Evolutionary conservation across 2,113 vertebrate species (phyloP), one percentile per base, ranked within the genome.

Genomic region (Tor tambroides): DNA sequence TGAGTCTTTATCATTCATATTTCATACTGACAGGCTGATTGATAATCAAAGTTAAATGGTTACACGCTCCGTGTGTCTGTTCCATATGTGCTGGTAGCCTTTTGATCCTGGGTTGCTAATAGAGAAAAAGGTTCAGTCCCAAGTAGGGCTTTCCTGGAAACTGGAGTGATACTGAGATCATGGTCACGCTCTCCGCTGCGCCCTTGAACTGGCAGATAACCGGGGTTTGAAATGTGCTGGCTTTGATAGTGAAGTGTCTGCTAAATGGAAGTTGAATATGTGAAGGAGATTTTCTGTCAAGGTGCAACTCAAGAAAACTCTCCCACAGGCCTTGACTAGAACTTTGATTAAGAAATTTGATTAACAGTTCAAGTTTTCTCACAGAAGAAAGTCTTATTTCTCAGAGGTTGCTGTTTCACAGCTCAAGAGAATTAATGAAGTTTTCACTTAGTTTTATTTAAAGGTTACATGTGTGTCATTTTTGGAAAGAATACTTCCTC

Each of bases 1-100:
- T 63, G 59, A 56, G 35, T 80, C 51, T 88, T 72, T 46, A 80
- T 85, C 87, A 80, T 75, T 84, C 54, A 67, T 84, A 85, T 80
- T 82, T 75, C 69, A 67, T 82, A 26, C 49, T 35, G 54, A 88
- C 84, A 69, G 77, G 67, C 78, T 80, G 84, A 88, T 59, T 63
- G 69, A 81, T 75, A 81, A 85, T 81, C 78, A 46, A 76, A 81
- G 28, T 51, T 38, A 67, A 67, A 82, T 28, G 79, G 23, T 87
- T 49, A 30, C 38, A 82, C 5, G 6, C 30, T 83, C 5, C 2
- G 38, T 67, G 41, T 21, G 26, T 1, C 43, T 83, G 19, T 30
- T 28, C 26, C 28, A 69, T 51, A 21, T 54, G 43, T 49, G 41
- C 38, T 69, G 19, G n/a, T 46, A 32, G 63, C 80, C 38, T 49